Conservation (phyloP, 2,888 invertebrate species). For the Deilephila elpenor region DNA sequence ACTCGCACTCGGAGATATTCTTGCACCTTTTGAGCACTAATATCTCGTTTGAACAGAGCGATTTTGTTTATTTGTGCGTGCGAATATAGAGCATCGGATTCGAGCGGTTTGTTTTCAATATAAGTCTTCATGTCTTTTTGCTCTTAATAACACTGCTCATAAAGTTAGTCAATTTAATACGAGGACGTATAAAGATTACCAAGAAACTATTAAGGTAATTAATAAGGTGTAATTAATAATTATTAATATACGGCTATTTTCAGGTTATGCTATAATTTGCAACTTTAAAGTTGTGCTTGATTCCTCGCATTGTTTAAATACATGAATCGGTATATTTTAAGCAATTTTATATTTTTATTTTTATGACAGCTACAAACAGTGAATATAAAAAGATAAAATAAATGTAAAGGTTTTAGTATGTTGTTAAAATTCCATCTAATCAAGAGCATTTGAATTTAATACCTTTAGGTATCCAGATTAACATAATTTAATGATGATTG, state of each 20-base stretch:
- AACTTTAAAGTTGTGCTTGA: neutral
- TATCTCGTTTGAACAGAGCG: slow-evolving; percentile 35
- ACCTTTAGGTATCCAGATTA: neutral
- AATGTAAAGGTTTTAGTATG: neutral
- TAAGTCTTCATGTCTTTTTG: neutral
- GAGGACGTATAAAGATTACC: neutral
- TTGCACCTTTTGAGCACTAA: slow-evolving; percentile 35
- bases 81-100: slow-evolving; percentile 15
- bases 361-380: neutral
- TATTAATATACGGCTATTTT: neutral
- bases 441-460: slow-evolving; percentile 13
- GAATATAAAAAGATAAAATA: neutral
- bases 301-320: neutral
- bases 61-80: slow-evolving; percentile 26
- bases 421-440: slow-evolving; percentile 7
- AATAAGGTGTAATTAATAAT: neutral
- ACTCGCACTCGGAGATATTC: slow-evolving; percentile 49
- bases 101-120: slow-evolving; percentile 18
- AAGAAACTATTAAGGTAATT: neutral
- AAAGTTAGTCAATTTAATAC: too few relatives aligned
- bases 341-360: neutral
- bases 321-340: neutral
- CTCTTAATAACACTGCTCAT: neutral
- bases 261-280: neutral
- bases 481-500: slow-evolving; percentile 16